Evolutionary conservation across 2,113 vertebrate genomes (phyloP).

Genomic region (Xerus inauris): DNA sequence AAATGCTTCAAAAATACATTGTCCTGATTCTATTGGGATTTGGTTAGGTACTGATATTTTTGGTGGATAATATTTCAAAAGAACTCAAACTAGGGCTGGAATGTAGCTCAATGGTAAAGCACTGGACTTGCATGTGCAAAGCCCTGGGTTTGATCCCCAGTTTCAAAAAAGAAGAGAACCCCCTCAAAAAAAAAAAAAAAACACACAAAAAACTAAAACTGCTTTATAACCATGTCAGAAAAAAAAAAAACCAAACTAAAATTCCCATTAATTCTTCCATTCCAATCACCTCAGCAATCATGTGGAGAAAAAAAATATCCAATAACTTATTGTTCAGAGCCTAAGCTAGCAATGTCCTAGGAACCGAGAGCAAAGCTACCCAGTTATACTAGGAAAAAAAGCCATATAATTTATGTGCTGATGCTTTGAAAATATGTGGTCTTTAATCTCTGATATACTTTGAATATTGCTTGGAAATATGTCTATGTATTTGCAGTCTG

Average conservation of each 20-base stretch:
- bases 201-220: neutral
- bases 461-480: neutral
- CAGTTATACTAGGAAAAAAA: neutral
- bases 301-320: neutral
- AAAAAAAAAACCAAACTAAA: neutral
- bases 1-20: neutral
- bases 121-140: too few species aligned
- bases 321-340: neutral
- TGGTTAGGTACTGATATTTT: neutral
- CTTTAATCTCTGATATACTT: neutral
- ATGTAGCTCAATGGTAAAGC: too few species aligned
- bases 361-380: neutral
- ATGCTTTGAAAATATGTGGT: neutral
- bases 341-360: neutral
- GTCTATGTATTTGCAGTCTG: neutral
- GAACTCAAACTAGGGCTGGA: neutral
- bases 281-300: neutral
- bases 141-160: too few species aligned
- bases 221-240: neutral
- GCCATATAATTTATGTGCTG: neutral
- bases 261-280: neutral
- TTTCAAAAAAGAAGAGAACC: too few species aligned
- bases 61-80: constrained; percentile 25
- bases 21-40: neutral
- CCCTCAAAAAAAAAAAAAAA: too few species aligned